These are phyloP conservation scores for Phasianus colchicus DNA, from an alignment of 2,113 vertebrate genomes.

Conservation along the genomic window DNA sequence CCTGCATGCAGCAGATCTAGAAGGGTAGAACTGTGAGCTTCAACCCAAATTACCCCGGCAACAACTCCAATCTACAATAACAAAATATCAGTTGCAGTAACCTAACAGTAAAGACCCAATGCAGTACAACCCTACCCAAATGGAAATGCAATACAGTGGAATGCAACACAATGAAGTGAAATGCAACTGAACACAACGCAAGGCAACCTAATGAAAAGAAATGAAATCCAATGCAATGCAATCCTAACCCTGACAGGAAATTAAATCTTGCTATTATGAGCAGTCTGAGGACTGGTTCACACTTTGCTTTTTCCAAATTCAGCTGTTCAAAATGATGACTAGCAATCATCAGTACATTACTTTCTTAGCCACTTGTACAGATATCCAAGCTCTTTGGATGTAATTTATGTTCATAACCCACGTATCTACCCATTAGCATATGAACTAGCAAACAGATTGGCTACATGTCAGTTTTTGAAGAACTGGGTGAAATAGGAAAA, in stretches of 20 bases:
- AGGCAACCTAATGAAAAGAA: no score
- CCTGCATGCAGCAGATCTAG: background rate
- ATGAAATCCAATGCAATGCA: no score
- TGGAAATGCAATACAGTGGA: no score
- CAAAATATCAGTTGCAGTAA: background rate
- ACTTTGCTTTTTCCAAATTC: slow-evolving; percentile 18
- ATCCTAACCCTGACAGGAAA: background rate
- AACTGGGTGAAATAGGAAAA: slow-evolving; percentile 3
- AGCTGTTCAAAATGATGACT: slow-evolving; percentile 45
- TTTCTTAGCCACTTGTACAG: slow-evolving; percentile 43
- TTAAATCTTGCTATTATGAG: slow-evolving; percentile 28
- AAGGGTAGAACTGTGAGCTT: background rate
- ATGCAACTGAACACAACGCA: no score
- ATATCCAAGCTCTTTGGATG: slow-evolving; percentile 25
- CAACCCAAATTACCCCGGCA: background rate
- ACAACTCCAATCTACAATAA: background rate
- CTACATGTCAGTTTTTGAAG: slow-evolving; percentile 25
- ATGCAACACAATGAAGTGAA: no score
- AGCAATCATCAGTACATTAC: slow-evolving; percentile 26
- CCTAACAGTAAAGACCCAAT: background rate
- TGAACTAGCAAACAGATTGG: slow-evolving; percentile 45
- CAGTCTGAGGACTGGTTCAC: slow-evolving; percentile 31
- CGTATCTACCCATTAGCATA: slow-evolving; percentile 26
- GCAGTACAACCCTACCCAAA: no score
- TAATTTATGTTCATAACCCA: slow-evolving; percentile 56